Percentiles rank a stretch among this genome's conserved stretches.
phyloP scores from a whole-genome alignment of 1,140 invertebrate species.

The Heliothis subflexa region DNA sequence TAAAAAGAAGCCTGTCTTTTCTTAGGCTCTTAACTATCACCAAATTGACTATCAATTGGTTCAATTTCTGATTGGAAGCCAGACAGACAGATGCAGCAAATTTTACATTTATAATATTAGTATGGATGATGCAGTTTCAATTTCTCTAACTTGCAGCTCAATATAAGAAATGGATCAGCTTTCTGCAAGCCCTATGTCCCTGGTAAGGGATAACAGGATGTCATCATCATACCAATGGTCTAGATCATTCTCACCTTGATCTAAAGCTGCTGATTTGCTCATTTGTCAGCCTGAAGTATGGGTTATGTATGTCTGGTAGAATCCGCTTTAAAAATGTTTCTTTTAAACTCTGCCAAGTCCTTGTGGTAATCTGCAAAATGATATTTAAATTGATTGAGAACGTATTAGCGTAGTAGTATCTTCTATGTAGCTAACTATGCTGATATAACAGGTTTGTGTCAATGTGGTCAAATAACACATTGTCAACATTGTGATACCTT shows the following conservation, averaged over 20 bases:
- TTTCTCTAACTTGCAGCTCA: too few relatives aligned
- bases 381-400: not conserved
- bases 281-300: constrained; percentile 75
- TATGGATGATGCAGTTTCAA: too few relatives aligned
- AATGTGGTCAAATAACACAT: too few relatives aligned
- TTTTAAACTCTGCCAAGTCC: constrained; percentile 85
- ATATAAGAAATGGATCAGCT: too few relatives aligned
- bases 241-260: constrained; percentile 62
- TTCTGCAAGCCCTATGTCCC: too few relatives aligned
- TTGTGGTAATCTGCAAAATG: constrained; percentile 68
- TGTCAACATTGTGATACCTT: constrained; percentile 55
- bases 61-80: too few relatives aligned
- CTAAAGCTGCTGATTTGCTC: constrained; percentile 76
- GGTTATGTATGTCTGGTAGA: constrained; percentile 80
- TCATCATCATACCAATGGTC: constrained; percentile 40
- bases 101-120: too few relatives aligned
- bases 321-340: constrained; percentile 83
- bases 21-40: too few relatives aligned
- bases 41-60: too few relatives aligned
- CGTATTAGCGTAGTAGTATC: not conserved
- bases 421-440: not conserved
- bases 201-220: too few relatives aligned
- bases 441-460: not conserved
- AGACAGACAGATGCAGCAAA: too few relatives aligned
- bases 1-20: too few relatives aligned